A percentile compares a stretch with the other conserved stretches of the same genome.
Conservation (phyloP, 2,113 vertebrate genomes). For the Pitta sordida region DNA sequence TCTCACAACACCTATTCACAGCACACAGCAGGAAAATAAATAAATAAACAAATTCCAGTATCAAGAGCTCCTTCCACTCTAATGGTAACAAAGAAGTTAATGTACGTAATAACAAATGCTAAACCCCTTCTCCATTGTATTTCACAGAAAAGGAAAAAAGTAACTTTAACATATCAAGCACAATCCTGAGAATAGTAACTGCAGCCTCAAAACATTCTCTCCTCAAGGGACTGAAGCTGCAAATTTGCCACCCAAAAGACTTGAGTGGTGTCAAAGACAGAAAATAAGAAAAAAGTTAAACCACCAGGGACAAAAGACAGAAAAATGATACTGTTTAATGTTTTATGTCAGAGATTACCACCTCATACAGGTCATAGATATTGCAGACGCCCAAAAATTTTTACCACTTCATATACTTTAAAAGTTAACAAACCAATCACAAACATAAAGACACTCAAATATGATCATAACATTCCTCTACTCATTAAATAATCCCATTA, state of each 20-base stretch:
- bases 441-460: not conserved
- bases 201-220: constrained; percentile 18
- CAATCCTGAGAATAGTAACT: constrained; percentile 17
- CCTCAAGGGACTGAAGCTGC: not conserved
- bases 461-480: not conserved
- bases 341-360: not conserved
- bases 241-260: constrained; percentile 33
- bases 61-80: not conserved
- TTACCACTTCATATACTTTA: not conserved
- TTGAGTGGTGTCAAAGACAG: not conserved
- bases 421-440: not conserved
- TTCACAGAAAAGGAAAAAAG: constrained; percentile 46
- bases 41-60: not conserved
- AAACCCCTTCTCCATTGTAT: not conserved
- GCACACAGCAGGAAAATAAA: constrained; percentile 10
- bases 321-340: not conserved
- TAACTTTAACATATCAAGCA: constrained; percentile 25
- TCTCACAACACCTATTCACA: not conserved
- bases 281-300: constrained; percentile 24
- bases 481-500: not conserved
- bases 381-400: not conserved
- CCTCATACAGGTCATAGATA: not conserved
- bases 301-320: not conserved
- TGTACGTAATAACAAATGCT: constrained; percentile 18
- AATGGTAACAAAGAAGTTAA: not conserved